Percentiles rank a stretch among this genome's conserved stretches.
Conservation (phyloP, 1,140 invertebrate genomes). For the Protaetia brevitarsis region DNA sequence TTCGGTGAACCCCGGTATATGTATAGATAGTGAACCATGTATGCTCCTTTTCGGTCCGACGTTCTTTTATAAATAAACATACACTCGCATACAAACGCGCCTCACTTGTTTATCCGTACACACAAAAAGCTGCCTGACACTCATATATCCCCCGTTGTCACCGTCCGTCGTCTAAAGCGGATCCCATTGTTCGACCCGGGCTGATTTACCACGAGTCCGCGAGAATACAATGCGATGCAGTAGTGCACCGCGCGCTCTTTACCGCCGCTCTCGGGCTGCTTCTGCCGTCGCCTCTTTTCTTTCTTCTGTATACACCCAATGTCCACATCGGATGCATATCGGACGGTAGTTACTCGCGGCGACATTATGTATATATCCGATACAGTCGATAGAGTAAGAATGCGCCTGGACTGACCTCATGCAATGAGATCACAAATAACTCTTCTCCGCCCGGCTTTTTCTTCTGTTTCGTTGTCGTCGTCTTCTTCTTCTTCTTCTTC, state of each 20-base stretch:
- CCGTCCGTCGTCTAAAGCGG: slow-evolving; percentile 27
- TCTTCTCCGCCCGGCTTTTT: not conserved
- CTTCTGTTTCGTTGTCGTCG: not conserved
- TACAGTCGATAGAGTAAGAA: slow-evolving; percentile 28
- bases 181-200: slow-evolving; percentile 32
- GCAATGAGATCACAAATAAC: slow-evolving; percentile 18
- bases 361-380: slow-evolving; percentile 27
- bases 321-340: slow-evolving; percentile 25
- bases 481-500: not conserved
- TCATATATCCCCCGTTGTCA: slow-evolving; percentile 34
- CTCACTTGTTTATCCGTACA: slow-evolving; percentile 21
- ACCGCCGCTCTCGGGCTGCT: slow-evolving; percentile 16
- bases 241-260: slow-evolving; percentile 27
- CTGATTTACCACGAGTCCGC: slow-evolving; percentile 32
- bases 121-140: slow-evolving; percentile 34
- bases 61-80: slow-evolving; percentile 30
- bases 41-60: slow-evolving; percentile 3
- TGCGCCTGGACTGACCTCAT: slow-evolving; percentile 24
- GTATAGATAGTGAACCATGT: too few species aligned
- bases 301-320: not conserved
- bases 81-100: not conserved
- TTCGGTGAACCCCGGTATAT: not conserved
- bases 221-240: slow-evolving; percentile 29
- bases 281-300: slow-evolving; percentile 20
- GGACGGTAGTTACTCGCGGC: slow-evolving; percentile 23